phyloP scores from a whole-genome alignment of 2,888 invertebrate species.

The Meteorus colon region DNA sequence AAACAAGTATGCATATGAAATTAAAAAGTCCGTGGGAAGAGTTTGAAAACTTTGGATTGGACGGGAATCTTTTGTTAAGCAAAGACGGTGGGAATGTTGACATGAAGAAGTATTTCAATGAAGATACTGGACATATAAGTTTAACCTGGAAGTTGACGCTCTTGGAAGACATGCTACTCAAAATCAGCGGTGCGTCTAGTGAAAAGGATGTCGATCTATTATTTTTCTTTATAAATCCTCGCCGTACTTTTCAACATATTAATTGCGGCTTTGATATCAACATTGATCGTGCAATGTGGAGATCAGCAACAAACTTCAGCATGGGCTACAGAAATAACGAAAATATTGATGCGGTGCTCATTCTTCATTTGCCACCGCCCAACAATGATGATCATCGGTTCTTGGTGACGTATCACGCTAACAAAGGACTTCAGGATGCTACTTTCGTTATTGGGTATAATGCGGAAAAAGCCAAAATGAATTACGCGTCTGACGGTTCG shows the following conservation, averaged over 20 bases:
- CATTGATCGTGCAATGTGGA: slow-evolving; percentile 77
- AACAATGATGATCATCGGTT: slow-evolving; percentile 79
- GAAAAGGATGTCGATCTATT: slow-evolving; percentile 73
- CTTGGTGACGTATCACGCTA: slow-evolving; percentile 74
- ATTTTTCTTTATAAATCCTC: slow-evolving; percentile 76
- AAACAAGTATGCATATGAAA: slow-evolving; percentile 64
- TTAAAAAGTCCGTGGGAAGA: slow-evolving; percentile 72
- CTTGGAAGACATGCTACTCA: slow-evolving; percentile 70
- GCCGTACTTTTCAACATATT: slow-evolving; percentile 74
- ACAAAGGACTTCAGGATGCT: slow-evolving; percentile 70
- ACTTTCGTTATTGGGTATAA: slow-evolving; percentile 76
- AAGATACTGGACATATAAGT: slow-evolving; percentile 72
- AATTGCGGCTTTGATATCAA: slow-evolving; percentile 76
- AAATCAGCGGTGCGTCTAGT: slow-evolving; percentile 64
- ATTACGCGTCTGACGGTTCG: slow-evolving; percentile 78
- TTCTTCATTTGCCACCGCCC: slow-evolving; percentile 79
- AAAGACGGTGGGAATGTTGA: slow-evolving; percentile 65
- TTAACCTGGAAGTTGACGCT: slow-evolving; percentile 76
- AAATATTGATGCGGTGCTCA: slow-evolving; percentile 76
- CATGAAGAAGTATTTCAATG: slow-evolving; percentile 67
- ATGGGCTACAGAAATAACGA: slow-evolving; percentile 74
- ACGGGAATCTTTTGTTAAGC: slow-evolving; percentile 67
- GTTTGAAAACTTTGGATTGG: slow-evolving; percentile 69
- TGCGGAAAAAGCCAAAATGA: slow-evolving; percentile 75
- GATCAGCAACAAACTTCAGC: slow-evolving; percentile 77